These are phyloP conservation scores for Ceratotherium simum DNA, from an alignment of 2,113 vertebrate genomes.

Conservation along the genomic window DNA sequence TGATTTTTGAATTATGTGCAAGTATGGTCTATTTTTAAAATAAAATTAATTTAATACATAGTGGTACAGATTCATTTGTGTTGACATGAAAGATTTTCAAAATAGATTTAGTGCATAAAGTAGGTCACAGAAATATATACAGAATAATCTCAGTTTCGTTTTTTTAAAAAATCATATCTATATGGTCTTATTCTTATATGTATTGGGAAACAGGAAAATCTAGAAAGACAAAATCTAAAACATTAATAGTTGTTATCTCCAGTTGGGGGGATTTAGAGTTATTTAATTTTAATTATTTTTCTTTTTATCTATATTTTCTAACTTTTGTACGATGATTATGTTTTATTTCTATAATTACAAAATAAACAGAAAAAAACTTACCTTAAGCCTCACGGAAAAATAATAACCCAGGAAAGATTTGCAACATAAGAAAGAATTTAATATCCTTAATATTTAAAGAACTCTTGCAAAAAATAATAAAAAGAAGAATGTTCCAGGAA, in stretches of 20 bases:
- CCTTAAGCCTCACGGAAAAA: constrained; percentile 10
- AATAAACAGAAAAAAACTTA: constrained; percentile 21
- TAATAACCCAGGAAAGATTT: constrained; percentile 28
- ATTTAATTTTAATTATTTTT: constrained; percentile 51
- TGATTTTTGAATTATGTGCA: constrained; percentile 50
- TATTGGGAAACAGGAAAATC: constrained; percentile 28
- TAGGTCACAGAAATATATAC: constrained; percentile 48
- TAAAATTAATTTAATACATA: constrained; percentile 22
- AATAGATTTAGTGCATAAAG: not conserved
- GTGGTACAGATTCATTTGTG: constrained; percentile 38
- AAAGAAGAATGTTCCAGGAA: not conserved
- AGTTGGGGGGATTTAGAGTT: not conserved
- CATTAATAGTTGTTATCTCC: not conserved
- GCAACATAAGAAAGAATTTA: constrained; percentile 2
- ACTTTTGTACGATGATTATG: constrained; percentile 11
- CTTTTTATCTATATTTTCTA: constrained; percentile 44
- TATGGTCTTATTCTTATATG: not conserved
- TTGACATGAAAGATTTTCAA: constrained; percentile 30
- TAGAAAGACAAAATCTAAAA: constrained; percentile 30
- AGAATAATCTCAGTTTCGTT: not conserved
- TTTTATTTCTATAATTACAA: constrained; percentile 55
- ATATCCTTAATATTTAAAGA: constrained; percentile 40
- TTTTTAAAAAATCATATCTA: not conserved
- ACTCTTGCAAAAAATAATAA: not conserved
- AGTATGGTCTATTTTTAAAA: constrained; percentile 26